Evolutionary conservation across 2,113 vertebrate genomes (phyloP).

Genomic region (Rhineura floridana): DNA sequence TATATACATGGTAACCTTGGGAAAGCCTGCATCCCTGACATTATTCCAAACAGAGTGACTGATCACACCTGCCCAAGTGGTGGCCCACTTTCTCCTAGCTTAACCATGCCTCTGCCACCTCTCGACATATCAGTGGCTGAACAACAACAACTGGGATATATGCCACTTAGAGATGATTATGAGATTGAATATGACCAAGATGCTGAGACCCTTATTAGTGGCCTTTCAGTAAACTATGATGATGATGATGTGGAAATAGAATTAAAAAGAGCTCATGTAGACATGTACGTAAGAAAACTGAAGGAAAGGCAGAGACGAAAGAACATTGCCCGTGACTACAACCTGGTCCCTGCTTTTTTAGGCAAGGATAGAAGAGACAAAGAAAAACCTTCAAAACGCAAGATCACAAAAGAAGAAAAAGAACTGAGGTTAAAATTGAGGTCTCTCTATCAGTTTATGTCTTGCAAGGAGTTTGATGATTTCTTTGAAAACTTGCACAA

Average conservation of each 20-base stretch:
- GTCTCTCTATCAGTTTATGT: constrained; percentile 96
- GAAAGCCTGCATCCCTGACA: constrained; percentile 96
- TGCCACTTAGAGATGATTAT: constrained; percentile 96
- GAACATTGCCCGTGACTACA: constrained; percentile 94
- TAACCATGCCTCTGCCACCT: constrained; percentile 91
- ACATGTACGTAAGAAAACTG: constrained; percentile 97
- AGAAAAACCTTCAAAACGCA: constrained; percentile 86
- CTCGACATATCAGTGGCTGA: constrained; percentile 89
- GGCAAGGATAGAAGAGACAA: constrained; percentile 92
- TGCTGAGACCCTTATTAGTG: constrained; percentile 94
- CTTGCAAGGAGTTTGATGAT: constrained; percentile 92
- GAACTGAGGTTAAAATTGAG: constrained; percentile 89
- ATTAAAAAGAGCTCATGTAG: constrained; percentile 93
- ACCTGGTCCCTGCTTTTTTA: constrained; percentile 90
- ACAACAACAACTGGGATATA: constrained; percentile 98
- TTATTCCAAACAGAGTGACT: constrained; percentile 94
- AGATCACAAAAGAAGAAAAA: constrained; percentile 94
- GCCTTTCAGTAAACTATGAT: constrained; percentile 95
- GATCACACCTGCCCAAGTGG: constrained; percentile 96
- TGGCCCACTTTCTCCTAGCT: constrained; percentile 90
- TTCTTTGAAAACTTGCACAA: constrained; percentile 97
- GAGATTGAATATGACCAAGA: constrained; percentile 98
- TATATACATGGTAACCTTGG: constrained; percentile 98
- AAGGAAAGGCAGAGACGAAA: constrained; percentile 92
- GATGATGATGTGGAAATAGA: constrained; percentile 97